These are phyloP conservation scores for Diaphora mendica DNA, from an alignment of 2,888 invertebrate species.

Conservation along the genomic window DNA sequence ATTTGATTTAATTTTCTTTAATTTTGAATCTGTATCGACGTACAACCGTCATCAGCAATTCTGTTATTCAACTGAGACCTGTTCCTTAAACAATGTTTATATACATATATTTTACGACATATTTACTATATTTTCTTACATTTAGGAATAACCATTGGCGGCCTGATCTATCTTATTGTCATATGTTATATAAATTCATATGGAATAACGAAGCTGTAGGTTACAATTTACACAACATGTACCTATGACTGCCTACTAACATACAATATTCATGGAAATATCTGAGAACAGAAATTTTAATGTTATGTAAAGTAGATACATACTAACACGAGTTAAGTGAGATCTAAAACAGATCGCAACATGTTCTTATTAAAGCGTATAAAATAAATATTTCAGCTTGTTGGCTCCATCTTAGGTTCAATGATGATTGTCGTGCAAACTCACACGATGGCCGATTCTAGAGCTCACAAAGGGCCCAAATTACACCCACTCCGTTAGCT, in stretches of 20 bases:
- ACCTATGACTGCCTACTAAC: not conserved
- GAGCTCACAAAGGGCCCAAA: conserved; percentile 69
- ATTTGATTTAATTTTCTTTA: not conserved
- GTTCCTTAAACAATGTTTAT: too few relatives aligned
- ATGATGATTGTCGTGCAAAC: conserved; percentile 58
- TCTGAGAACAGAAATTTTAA: not conserved
- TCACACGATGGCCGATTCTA: conserved; percentile 32
- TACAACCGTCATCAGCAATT: not conserved
- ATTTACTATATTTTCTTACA: too few relatives aligned
- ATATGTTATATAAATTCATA: too few relatives aligned
- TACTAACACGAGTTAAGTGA: not conserved
- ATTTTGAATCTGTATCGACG: not conserved
- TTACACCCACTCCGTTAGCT: conserved; percentile 64
- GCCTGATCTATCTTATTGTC: too few relatives aligned
- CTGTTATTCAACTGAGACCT: too few relatives aligned
- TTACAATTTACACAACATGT: not conserved
- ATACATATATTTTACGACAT: too few relatives aligned
- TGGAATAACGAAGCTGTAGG: too few relatives aligned
- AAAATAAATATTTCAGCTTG: conserved; percentile 31
- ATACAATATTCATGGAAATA: not conserved
- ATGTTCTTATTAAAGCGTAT: conserved; percentile 61
- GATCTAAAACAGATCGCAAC: conserved; percentile 30
- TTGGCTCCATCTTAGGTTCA: conserved; percentile 47
- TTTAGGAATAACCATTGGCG: too few relatives aligned
- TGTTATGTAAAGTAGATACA: not conserved